Conservation (phyloP, 2,113 vertebrate species). For the Xenus cinereus region DNA sequence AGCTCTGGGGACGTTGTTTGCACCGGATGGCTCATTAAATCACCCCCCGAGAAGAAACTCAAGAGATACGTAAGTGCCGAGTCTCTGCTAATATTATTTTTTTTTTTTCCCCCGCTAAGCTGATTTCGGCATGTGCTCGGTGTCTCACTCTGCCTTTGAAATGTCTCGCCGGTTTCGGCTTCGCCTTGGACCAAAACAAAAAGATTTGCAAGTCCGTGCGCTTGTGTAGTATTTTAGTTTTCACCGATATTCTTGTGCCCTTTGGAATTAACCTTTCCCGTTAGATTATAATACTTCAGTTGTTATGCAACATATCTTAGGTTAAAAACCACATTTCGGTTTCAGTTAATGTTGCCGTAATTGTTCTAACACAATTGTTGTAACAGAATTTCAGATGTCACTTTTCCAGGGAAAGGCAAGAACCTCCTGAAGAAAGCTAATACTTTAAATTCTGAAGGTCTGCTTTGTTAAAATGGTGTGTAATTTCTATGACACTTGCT, state of each 20-base stretch:
- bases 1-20: constrained; percentile 93
- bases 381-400: constrained; percentile 6
- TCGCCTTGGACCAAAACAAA: constrained; percentile 1
- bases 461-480: constrained; percentile 7
- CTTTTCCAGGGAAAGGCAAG: not conserved
- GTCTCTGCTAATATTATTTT: not conserved
- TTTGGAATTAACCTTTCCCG: not conserved
- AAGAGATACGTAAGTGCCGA: constrained; percentile 94
- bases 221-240: not conserved
- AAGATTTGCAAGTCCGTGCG: not conserved
- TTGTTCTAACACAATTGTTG: not conserved
- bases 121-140: not conserved
- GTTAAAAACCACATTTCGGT: constrained; percentile 41
- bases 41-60: constrained; percentile 96
- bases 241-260: not conserved
- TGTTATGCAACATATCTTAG: constrained; percentile 38
- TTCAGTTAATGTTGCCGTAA: constrained; percentile 51
- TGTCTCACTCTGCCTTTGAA: not conserved
- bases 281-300: not conserved
- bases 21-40: constrained; percentile 98
- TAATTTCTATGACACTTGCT: constrained; percentile 12
- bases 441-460: not conserved
- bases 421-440: not conserved
- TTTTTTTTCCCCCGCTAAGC: not conserved
- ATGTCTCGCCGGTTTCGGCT: not conserved